These are phyloP conservation scores for Psilanteris sp. DNA, from an alignment of 1,140 invertebrate species.

Conservation along the genomic window DNA sequence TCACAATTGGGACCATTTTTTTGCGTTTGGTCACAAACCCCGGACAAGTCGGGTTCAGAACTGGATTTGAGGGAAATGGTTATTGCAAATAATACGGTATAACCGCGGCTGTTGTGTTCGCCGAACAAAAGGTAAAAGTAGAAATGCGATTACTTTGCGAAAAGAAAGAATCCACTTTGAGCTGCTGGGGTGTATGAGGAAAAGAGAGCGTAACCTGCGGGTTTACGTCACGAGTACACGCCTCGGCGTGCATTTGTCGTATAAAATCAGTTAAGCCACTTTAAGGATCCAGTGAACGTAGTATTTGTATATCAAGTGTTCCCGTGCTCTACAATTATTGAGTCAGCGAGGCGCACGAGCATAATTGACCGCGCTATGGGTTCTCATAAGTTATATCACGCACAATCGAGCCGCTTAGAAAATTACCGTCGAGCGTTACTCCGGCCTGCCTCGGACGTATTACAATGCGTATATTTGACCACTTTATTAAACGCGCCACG, in stretches of 20 bases:
- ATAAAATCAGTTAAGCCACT: constrained; percentile 41
- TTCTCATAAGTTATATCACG: constrained; percentile 38
- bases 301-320: constrained; percentile 42
- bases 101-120: too few species aligned
- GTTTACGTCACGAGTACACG: constrained; percentile 49
- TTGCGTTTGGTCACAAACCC: too few species aligned
- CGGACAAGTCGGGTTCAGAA: too few species aligned
- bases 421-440: neutral
- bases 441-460: too few species aligned
- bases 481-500: constrained; percentile 5
- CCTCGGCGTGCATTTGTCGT: constrained; percentile 53
- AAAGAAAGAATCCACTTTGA: constrained; percentile 20
- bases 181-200: constrained; percentile 17
- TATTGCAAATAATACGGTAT: too few species aligned
- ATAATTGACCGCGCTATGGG: constrained; percentile 10
- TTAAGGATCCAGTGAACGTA: constrained; percentile 47
- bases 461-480: constrained; percentile 2
- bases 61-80: too few species aligned
- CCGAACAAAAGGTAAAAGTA: constrained; percentile 2
- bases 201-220: constrained; percentile 48
- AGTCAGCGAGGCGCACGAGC: constrained; percentile 8
- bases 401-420: neutral
- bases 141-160: constrained; percentile 2
- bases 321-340: constrained; percentile 26
- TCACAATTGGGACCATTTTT: too few species aligned